Evolutionary conservation across 1,140 invertebrate species (phyloP), one percentile per base, ranked within the genome.

Genomic region (Oncopodura yosiiana): DNA sequence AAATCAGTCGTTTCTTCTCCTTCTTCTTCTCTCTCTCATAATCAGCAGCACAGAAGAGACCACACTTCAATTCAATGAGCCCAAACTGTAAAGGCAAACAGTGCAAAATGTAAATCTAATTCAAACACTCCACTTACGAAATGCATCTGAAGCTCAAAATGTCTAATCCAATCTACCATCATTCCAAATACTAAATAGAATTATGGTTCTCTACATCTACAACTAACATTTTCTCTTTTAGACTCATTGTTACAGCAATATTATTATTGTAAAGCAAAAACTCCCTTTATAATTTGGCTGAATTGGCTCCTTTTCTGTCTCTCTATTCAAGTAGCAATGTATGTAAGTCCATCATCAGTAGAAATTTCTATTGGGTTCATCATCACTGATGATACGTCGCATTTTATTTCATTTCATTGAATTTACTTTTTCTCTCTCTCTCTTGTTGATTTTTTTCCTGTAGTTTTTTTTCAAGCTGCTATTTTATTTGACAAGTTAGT

Each of bases 261-360:
- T n/a, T n/a, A 67, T 70, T 70, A 70, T 71, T 72, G 69, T 71
- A 72, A 71, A 71, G 69, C 69, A 70, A 71, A 71, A 68, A 69
- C 63, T 65, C 66, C n/a, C 29, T 65, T n/a, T n/a, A n/a, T 69
- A 71, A 71, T 71, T 70, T 64, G 63, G 42, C 45, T 53, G 49
- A 53, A 53, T 58, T 52, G 43, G 29, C 46, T 49, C 23, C 29
- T 52, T 52, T 52, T 32, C n/a, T n/a, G n/a, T n/a, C n/a, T 11
- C 21, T 23, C 21, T 39, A 16, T 6, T 6, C 8, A 5, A 5
- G 38, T 6, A 18, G 38, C 8, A 39, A 3, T 3, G 1, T 39
- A 19, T 19, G n/a, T 39, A 19, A 39, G 37, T 39, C 16, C 37
- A 8, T 1, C 16, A 19, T 16, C 21, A 19, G 11, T 2, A 39